phyloP scores from a whole-genome alignment of 2,888 invertebrate genomes.

The Dysmachus trigonus region DNA sequence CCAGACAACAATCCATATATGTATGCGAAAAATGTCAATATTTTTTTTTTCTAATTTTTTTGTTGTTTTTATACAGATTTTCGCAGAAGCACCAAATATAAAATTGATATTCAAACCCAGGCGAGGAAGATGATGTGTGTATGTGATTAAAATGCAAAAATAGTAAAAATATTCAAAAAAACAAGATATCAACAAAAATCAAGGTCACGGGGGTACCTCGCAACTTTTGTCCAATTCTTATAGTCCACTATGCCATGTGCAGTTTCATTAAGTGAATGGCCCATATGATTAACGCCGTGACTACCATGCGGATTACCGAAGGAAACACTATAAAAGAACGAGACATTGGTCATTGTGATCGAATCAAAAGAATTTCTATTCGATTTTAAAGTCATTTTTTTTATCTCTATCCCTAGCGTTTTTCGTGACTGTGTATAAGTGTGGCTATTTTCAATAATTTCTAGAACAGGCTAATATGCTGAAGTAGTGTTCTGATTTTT shows the following conservation, averaged over 20 bases:
- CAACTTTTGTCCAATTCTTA: constrained; percentile 69
- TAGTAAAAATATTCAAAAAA: constrained; percentile 9
- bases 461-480: neutral
- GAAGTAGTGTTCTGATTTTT: neutral
- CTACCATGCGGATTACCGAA: constrained; percentile 51
- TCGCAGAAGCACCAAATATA: neutral
- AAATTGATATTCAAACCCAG: neutral
- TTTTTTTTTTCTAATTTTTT: neutral
- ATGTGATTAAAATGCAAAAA: constrained; percentile 33
- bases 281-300: constrained; percentile 59
- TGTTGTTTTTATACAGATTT: neutral
- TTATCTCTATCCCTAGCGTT: constrained; percentile 1
- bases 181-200: constrained; percentile 8
- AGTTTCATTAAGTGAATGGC: constrained; percentile 68
- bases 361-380: constrained; percentile 1
- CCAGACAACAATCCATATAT: neutral
- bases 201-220: constrained; percentile 63
- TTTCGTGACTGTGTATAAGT: neutral
- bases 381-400: neutral
- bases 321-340: constrained; percentile 51
- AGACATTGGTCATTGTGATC: constrained; percentile 38
- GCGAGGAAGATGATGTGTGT: constrained; percentile 1
- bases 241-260: constrained; percentile 69
- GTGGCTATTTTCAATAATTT: neutral
- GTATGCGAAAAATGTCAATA: neutral